Evolutionary conservation across 2,888 invertebrate species (phyloP).

Genomic region (Anticlea derivata): DNA sequence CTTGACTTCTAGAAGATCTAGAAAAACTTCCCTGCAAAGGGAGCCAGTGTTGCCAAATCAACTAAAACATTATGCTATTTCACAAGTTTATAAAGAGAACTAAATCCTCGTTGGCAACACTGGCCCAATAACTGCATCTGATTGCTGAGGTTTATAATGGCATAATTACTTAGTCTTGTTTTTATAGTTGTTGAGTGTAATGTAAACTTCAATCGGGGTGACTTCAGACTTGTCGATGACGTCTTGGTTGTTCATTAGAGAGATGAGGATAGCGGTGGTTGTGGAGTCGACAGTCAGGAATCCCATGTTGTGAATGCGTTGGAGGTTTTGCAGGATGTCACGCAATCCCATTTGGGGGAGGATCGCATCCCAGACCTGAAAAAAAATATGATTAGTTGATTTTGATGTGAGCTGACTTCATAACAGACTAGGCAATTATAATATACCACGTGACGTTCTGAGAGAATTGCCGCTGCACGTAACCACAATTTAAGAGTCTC

Average conservation of each 20-base stretch:
- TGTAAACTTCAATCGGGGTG: slow-evolving; percentile 81
- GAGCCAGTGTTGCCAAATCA: no score
- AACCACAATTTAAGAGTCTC: no score
- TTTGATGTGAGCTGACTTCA: no score
- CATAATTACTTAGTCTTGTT: slow-evolving; percentile 84
- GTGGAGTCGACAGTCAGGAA: slow-evolving; percentile 79
- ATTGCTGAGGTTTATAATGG: neutral
- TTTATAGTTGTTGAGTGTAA: slow-evolving; percentile 84
- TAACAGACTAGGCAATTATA: no score
- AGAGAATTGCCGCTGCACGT: no score
- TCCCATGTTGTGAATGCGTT: slow-evolving; percentile 86
- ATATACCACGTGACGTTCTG: no score
- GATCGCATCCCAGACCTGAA: slow-evolving; percentile 85
- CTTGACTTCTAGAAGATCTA: no score
- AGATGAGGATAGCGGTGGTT: slow-evolving; percentile 78
- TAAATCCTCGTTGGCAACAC: no score
- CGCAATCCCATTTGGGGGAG: slow-evolving; percentile 80
- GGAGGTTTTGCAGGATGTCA: slow-evolving; percentile 79
- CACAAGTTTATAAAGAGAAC: no score
- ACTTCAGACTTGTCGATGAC: slow-evolving; percentile 68
- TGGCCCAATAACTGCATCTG: no score
- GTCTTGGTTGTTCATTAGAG: slow-evolving; percentile 76
- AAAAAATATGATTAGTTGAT: neutral
- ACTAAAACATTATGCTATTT: no score
- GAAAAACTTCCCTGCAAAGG: no score